Evolutionary conservation across 2,113 vertebrate species (phyloP), one percentile per base, ranked within the genome.

Genomic region (Paratilapia polleni): DNA sequence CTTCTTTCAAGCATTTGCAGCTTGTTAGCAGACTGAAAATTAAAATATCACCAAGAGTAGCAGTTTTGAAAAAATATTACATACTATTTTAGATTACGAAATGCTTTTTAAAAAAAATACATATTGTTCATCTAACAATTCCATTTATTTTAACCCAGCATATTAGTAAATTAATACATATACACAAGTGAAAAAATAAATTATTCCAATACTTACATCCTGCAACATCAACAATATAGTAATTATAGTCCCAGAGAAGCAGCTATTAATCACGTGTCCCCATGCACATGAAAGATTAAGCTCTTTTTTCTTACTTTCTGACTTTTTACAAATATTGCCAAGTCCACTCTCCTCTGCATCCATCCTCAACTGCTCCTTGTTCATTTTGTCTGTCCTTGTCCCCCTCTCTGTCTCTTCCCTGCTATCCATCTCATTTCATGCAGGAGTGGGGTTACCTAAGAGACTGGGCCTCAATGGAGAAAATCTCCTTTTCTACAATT

Each of bases 371-470:
- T 58, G 76, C 88, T 85, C 85, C 89, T 75, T 77, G 87, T 87
- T 91, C 87, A 78, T 90, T 91, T 85, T 92, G 90, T 66, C 91
- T 89, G 83, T 88, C 92, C 91, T 74, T 90, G 88, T 89, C 87
- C 85, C 85, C 86, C 82, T 90, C 89, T 85, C 88, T 79, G 31
- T 85, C 75, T 83, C 89, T 91, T 91, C 84, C 88, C 92, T 64
- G 74, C 93, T 92, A 83, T 94, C 93, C 94, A 95, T 95, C 95
- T 96, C 94, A 96, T 96, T 96, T 95, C 96, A 96, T 96, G 96
- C 95, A 94, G 95, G 91, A 94, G 85, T 95, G 95, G 82, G 95
- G 96, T 96, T 96, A 94, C 96, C 96, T 96, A 96, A 96, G 96
- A 95, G 93, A 96, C 93, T 87, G 78, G 74, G 89, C 79, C 91